Evolutionary conservation across 2,797 vertebrate species (phyloP), one percentile per base, ranked within the genome.

Genomic region (Pyrocephalus nanus): DNA sequence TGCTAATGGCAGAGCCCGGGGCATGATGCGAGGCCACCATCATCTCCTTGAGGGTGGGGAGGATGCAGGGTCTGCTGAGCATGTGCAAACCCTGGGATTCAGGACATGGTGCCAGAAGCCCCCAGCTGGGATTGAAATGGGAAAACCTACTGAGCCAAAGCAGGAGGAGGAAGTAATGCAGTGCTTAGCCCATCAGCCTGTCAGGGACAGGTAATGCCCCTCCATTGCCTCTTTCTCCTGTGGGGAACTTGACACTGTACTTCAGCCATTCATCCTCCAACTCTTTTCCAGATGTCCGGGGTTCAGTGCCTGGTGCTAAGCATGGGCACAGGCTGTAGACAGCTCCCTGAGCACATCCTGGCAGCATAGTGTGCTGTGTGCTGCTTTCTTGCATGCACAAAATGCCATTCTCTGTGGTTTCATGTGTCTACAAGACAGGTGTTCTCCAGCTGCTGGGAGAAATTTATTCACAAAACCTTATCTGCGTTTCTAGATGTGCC

Each of bases 1-100:
- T 8, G 38, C 6, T 20, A 8, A 72, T 0, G 0, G 40, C 10
- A 23, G 53, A 78, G 25, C 5, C 43, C 9, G 0, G 0, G 27
- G 25, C 8, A 32, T 30, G 17, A 22, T 8, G 15, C 5, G 15
- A 55, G 15, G n/a, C 9, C 6, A 26, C 7, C 43, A 14, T 9
- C 13, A n/a, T 16, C 15, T 23, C 50, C 38, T 10, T 2, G 6
- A 2, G 19, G 9, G 2, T 25, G 9, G 32, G 26, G 18, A 72
- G 12, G 26, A 25, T 45, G 11, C 23, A 50, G 29, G 9, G 8
- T 60, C 61, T 55, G n/a, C 40, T 55, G 5, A 25, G n/a, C 22
- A 3, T 1, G 14, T 9, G 20, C 22, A 64, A 80, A 29, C 38
- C 32, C 53, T 26, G 22, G 16, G 22, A 45, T 80, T 79, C n/a